Percentiles rank a stretch among this genome's conserved stretches.
phyloP scores from a whole-genome alignment of 2,797 vertebrate genomes.

The Rachycentron canadum region DNA sequence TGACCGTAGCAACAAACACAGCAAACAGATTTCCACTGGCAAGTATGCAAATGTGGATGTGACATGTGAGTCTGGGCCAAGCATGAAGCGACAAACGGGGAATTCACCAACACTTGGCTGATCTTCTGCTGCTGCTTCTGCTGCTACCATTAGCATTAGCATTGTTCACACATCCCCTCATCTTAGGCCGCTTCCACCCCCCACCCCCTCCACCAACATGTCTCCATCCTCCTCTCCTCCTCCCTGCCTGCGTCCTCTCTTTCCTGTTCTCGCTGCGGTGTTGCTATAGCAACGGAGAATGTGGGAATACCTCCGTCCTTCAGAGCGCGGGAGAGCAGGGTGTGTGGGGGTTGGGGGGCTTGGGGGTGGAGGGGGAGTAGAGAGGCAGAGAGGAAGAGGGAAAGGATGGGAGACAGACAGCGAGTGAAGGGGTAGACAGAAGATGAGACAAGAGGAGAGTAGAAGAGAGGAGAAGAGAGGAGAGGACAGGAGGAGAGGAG shows the following conservation, averaged over 20 bases:
- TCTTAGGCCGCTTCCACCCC: slow-evolving; percentile 61
- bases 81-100: slow-evolving; percentile 49
- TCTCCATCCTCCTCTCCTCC: slow-evolving; percentile 64
- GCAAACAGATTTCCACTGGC: slow-evolving; percentile 49
- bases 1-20: slow-evolving; percentile 28
- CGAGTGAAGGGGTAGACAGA: slow-evolving; percentile 42
- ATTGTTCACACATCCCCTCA: slow-evolving; percentile 80
- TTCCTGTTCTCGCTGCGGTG: slow-evolving; percentile 86
- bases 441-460: slow-evolving; percentile 41
- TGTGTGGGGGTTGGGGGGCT: neutral
- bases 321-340: slow-evolving; percentile 65
- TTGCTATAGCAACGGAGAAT: slow-evolving; percentile 89
- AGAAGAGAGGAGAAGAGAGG: slow-evolving; percentile 34
- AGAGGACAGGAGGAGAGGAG: slow-evolving; percentile 37
- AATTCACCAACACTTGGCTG: slow-evolving; percentile 61
- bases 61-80: slow-evolving; percentile 57
- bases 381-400: slow-evolving; percentile 44
- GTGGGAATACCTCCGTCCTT: slow-evolving; percentile 91
- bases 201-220: slow-evolving; percentile 45
- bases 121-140: slow-evolving; percentile 32
- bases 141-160: slow-evolving; percentile 79
- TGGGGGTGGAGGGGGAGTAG: slow-evolving; percentile 26
- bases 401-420: slow-evolving; percentile 58
- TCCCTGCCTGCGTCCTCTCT: slow-evolving; percentile 77
- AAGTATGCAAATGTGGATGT: slow-evolving; percentile 65